Conservation (phyloP, 2,888 invertebrate genomes). For the Polyploca ridens region DNA sequence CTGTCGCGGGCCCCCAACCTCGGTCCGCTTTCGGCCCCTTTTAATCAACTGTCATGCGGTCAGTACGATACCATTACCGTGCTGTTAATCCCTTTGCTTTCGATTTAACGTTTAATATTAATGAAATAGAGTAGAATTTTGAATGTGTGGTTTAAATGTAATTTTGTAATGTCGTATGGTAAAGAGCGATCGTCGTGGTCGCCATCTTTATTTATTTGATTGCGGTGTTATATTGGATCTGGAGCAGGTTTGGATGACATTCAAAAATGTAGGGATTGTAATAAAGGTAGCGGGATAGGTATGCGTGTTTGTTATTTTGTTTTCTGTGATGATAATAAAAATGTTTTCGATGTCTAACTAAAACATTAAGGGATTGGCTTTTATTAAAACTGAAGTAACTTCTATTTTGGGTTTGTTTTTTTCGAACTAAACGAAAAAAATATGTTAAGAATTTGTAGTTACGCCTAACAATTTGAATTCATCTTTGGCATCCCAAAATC, state of each 20-base stretch:
- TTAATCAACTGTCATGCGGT: constrained; percentile 83
- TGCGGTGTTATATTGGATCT: constrained; percentile 70
- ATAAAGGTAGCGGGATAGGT: constrained; percentile 7
- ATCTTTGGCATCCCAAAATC: too few species aligned
- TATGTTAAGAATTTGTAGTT: too few species aligned
- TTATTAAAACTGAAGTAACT: too few species aligned
- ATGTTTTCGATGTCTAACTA: background rate
- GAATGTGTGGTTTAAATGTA: constrained; percentile 22
- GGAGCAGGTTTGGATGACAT: constrained; percentile 64
- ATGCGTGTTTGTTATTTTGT: constrained; percentile 1
- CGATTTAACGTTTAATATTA: constrained; percentile 1
- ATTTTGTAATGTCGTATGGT: constrained; percentile 40
- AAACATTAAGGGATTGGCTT: too few species aligned
- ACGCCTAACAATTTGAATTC: too few species aligned
- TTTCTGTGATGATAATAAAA: background rate
- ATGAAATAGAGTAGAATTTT: constrained; percentile 33
- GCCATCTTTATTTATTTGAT: constrained; percentile 74
- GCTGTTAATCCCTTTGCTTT: constrained; percentile 16
- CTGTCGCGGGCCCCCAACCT: constrained; percentile 82
- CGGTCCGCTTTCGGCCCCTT: constrained; percentile 79
- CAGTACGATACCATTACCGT: constrained; percentile 67
- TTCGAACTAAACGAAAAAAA: too few species aligned
- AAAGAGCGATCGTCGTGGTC: constrained; percentile 49
- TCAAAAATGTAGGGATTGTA: constrained; percentile 48
- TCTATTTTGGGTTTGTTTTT: too few species aligned